A percentile compares a stretch with the other conserved stretches of the same genome.
These are phyloP conservation scores for Parus major DNA, from an alignment of 2,113 vertebrate genomes.

Conservation along the genomic window DNA sequence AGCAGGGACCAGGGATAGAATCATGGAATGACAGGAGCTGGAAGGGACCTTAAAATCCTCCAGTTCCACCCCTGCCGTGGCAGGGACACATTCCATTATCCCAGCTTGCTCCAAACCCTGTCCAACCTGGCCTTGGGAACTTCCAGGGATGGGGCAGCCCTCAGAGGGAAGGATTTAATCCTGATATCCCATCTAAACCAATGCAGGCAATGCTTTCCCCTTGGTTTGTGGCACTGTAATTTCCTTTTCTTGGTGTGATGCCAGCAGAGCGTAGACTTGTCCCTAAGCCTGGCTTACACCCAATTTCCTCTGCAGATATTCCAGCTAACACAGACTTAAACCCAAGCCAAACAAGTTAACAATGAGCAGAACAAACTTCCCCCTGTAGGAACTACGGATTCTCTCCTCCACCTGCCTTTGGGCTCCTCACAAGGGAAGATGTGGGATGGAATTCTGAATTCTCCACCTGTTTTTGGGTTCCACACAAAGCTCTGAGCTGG, in stretches of 20 bases:
- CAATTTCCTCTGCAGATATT: background rate
- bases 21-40: background rate
- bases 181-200: background rate
- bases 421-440: background rate
- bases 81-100: background rate
- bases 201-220: background rate
- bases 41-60: background rate
- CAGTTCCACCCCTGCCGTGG: background rate
- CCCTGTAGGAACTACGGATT: background rate
- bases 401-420: background rate
- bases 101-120: fast-evolving
- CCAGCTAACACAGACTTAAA: background rate
- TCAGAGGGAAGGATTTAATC: background rate
- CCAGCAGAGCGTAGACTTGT: background rate
- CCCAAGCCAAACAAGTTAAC: background rate
- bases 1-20: background rate
- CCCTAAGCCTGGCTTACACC: background rate
- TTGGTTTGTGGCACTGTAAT: background rate
- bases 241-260: background rate
- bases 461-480: background rate
- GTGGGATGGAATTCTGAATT: background rate
- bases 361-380: background rate
- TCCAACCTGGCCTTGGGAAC: fast-evolving
- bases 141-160: background rate
- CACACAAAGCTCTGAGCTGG: background rate